Percentiles rank a stretch among this genome's conserved stretches.
phyloP scores from a whole-genome alignment of 2,888 invertebrate genomes.

The Megalurothrips usitatus region DNA sequence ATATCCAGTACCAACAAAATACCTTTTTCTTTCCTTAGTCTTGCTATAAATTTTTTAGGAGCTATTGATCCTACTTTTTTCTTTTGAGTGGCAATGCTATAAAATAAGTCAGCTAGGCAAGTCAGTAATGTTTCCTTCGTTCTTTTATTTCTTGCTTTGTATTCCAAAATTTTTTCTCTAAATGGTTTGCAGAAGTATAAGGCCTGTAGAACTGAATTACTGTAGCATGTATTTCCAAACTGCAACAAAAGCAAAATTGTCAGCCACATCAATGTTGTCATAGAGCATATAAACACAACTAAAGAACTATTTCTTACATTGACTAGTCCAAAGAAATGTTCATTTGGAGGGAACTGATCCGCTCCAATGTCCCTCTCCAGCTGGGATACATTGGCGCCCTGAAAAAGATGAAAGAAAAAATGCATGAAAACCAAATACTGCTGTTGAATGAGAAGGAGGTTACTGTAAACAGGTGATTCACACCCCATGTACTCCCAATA shows the following conservation, averaged over 20 bases:
- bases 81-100: slow-evolving; percentile 99
- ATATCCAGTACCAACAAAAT: slow-evolving; percentile 23
- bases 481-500: too few species aligned
- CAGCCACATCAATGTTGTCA: too few species aligned
- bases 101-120: slow-evolving; percentile 97
- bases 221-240: slow-evolving; percentile 99
- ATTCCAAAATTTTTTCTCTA: slow-evolving; percentile 95
- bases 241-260: slow-evolving; percentile 49
- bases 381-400: slow-evolving; percentile 99
- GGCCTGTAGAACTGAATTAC: slow-evolving; percentile 98
- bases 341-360: slow-evolving; percentile 97
- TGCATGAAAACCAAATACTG: too few species aligned
- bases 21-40: slow-evolving; percentile 97
- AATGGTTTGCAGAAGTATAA: slow-evolving; percentile 99
- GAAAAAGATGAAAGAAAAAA: slow-evolving; percentile 43
- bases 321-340: slow-evolving; percentile 98
- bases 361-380: slow-evolving; percentile 98
- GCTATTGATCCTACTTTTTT: slow-evolving; percentile 99
- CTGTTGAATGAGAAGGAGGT: too few species aligned
- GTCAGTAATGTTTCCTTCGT: slow-evolving; percentile 96
- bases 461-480: too few species aligned
- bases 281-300: slow-evolving; percentile 15
- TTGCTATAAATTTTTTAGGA: slow-evolving; percentile 98
- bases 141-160: slow-evolving; percentile 92
- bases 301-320: slow-evolving; percentile 68